Evolutionary conservation across 2,797 vertebrate genomes (phyloP).

Genomic region (Limnodromus scolopaceus): DNA sequence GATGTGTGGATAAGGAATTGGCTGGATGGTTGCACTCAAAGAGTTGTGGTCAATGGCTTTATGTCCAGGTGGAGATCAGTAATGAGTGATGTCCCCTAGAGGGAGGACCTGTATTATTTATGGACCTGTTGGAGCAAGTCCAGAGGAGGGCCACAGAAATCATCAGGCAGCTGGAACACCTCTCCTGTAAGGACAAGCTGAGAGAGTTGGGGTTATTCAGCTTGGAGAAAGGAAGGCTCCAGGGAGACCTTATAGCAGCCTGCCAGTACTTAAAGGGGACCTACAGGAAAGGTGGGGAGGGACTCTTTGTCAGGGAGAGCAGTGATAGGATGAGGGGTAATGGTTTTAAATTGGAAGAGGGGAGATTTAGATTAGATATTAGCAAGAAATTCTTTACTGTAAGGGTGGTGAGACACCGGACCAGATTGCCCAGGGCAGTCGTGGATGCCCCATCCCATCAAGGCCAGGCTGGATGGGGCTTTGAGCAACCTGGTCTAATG

Average conservation of each 20-base stretch:
- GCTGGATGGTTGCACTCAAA: not conserved
- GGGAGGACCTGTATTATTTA: not conserved
- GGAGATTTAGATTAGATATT: not conserved
- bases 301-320: not conserved
- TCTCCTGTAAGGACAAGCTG: not conserved
- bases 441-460: not conserved
- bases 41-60: fast-evolving
- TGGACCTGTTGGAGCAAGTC: not conserved
- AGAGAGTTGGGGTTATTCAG: not conserved
- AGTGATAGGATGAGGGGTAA: not conserved
- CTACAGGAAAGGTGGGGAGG: not conserved
- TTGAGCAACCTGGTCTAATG: not conserved
- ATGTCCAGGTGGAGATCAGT: not conserved
- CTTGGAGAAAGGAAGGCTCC: not conserved
- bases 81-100: fast-evolving
- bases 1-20: not conserved
- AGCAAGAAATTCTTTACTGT: not conserved
- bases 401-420: not conserved
- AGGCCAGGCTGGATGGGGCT: not conserved
- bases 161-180: not conserved
- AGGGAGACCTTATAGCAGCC: not conserved
- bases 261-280: not conserved
- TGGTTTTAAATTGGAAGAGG: not conserved
- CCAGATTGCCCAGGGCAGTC: not conserved
- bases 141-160: not conserved